Evolutionary conservation across 1,140 invertebrate genomes (phyloP).

Genomic region (Berghia stephanieae): DNA sequence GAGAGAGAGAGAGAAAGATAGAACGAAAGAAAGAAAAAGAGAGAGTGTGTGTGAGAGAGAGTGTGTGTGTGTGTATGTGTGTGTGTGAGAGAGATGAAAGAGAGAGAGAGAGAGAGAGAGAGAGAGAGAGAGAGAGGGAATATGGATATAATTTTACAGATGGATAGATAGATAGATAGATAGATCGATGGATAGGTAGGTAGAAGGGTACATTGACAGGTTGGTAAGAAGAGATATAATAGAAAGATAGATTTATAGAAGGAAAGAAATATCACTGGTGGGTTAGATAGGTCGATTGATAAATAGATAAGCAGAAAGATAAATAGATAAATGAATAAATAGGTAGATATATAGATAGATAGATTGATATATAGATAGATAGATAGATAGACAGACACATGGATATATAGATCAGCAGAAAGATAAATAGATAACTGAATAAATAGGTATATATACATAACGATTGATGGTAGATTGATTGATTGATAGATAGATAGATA

Average conservation of each 20-base stretch:
- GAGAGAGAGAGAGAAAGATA: too few relatives aligned
- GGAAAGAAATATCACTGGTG: too few relatives aligned
- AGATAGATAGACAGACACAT: neutral
- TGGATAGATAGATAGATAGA: too few relatives aligned
- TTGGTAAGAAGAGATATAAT: too few relatives aligned
- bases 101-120: neutral
- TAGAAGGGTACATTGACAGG: too few relatives aligned
- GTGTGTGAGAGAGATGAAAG: neutral
- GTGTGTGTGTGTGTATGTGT: conserved; percentile 20
- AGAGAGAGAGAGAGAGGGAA: neutral
- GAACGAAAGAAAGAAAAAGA: too few relatives aligned
- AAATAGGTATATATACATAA: neutral
- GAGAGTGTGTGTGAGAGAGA: conserved; percentile 18
- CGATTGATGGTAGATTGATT: neutral
- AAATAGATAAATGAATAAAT: neutral
- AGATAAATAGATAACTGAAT: neutral
- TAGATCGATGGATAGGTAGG: too few relatives aligned
- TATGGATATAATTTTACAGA: too few relatives aligned
- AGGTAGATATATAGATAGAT: neutral
- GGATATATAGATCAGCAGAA: neutral
- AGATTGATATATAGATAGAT: neutral
- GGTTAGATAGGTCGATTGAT: too few relatives aligned
- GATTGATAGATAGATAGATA: conserved; percentile 4
- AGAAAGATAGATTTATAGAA: too few relatives aligned
- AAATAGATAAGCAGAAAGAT: too few relatives aligned